phyloP scores from a whole-genome alignment of 2,113 vertebrate species.

The Crotalus tigris region DNA sequence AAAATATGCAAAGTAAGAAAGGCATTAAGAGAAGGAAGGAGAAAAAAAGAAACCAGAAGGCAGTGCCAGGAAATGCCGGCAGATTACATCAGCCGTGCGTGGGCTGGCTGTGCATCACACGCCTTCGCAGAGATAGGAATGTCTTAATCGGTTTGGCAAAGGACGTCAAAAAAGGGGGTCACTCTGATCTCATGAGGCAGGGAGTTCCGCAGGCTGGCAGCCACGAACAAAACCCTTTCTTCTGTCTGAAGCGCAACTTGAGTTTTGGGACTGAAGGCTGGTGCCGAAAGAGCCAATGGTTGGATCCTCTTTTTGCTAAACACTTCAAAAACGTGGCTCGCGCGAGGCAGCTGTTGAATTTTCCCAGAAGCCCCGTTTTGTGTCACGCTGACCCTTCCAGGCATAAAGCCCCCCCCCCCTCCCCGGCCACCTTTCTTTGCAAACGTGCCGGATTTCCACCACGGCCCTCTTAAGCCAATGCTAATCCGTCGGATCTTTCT shows the following conservation, averaged over 20 bases:
- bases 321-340: background rate
- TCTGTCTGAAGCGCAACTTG: background rate
- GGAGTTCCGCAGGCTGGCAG: background rate
- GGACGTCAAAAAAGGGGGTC: background rate
- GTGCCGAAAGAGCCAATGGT: background rate
- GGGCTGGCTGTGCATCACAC: background rate
- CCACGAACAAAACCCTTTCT: background rate
- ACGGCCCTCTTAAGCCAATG: background rate
- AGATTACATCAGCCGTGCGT: background rate
- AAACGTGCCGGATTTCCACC: slow-evolving; percentile 37
- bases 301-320: background rate
- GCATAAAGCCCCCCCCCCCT: background rate
- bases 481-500: slow-evolving; percentile 14
- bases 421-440: background rate
- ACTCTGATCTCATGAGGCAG: background rate
- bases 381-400: background rate
- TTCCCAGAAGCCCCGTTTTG: background rate
- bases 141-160: background rate
- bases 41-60: background rate
- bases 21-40: background rate
- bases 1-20: background rate
- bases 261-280: background rate
- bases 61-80: background rate
- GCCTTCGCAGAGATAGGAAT: background rate
- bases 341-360: background rate